Evolutionary conservation across 2,888 invertebrate genomes (phyloP).

Genomic region (Automeris io): DNA sequence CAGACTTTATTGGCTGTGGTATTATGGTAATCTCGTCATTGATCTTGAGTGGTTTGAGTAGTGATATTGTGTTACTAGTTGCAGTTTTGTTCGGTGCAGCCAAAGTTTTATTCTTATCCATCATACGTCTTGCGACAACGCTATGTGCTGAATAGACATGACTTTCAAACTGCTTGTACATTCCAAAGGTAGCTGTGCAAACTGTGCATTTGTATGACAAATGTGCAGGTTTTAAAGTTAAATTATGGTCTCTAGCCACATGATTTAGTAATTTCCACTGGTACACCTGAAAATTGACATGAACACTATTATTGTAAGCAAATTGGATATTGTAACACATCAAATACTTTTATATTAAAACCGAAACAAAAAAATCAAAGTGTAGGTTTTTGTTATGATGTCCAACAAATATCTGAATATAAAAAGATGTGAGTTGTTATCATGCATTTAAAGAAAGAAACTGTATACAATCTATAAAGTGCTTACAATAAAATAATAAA

Average conservation of each 20-base stretch:
- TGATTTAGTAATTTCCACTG: slow-evolving; percentile 96
- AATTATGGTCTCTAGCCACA: slow-evolving; percentile 93
- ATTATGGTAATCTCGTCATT: slow-evolving; percentile 94
- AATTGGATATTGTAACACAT: not conserved
- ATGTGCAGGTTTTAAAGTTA: slow-evolving; percentile 94
- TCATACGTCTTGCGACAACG: slow-evolving; percentile 87
- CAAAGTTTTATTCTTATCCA: slow-evolving; percentile 51
- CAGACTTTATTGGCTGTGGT: slow-evolving; percentile 82
- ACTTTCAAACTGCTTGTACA: slow-evolving; percentile 96
- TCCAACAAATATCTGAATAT: no score
- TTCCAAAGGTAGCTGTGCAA: slow-evolving; percentile 95
- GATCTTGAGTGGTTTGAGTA: slow-evolving; percentile 88
- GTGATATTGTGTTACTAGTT: slow-evolving; percentile 26
- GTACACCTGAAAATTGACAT: slow-evolving; percentile 82
- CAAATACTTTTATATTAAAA: no score
- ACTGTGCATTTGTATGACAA: slow-evolving; percentile 96
- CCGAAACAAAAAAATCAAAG: no score
- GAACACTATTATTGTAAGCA: not conserved
- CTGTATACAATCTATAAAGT: no score
- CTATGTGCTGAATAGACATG: slow-evolving; percentile 96
- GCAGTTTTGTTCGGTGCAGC: slow-evolving; percentile 33
- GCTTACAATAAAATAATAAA: no score
- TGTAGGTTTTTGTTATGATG: no score
- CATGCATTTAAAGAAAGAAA: no score
- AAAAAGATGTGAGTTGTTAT: no score